These are phyloP conservation scores for Pangasianodon hypophthalmus DNA, from an alignment of 2,113 vertebrate genomes.

Conservation along the genomic window DNA sequence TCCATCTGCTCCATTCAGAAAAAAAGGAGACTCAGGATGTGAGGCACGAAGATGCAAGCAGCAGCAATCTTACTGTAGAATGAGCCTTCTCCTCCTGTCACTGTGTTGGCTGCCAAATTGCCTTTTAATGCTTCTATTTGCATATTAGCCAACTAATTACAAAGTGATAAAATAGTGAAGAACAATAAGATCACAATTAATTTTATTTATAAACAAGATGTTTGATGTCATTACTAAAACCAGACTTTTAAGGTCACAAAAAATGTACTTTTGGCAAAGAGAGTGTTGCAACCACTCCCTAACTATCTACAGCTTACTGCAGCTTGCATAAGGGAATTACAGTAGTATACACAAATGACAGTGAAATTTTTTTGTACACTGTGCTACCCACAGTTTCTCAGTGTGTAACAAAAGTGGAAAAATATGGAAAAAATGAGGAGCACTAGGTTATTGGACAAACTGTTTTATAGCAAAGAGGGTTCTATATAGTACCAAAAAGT, in stretches of 20 bases:
- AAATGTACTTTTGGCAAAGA: background rate
- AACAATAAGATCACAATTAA: background rate
- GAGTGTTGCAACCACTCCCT: background rate
- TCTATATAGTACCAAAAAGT: background rate
- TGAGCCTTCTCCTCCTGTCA: background rate
- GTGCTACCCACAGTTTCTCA: background rate
- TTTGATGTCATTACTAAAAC: background rate
- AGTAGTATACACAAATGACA: background rate
- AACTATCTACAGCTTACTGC: background rate
- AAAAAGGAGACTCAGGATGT: constrained; percentile 34
- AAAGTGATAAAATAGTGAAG: background rate
- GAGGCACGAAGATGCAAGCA: constrained; percentile 47
- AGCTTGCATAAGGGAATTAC: background rate
- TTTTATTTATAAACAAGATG: background rate
- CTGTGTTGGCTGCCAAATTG: background rate
- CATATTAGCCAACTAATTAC: background rate
- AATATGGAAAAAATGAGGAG: background rate
- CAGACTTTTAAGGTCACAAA: background rate
- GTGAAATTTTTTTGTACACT: background rate
- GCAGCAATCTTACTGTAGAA: constrained; percentile 6
- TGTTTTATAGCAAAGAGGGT: background rate
- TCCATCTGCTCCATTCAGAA: constrained; percentile 66
- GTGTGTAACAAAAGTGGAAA: background rate
- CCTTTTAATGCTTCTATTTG: background rate
- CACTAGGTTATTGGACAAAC: background rate